A percentile compares a stretch with the other conserved stretches of the same genome.
These are phyloP conservation scores for Coelogynopora nodosa DNA, from an alignment of 2,888 invertebrate genomes.

Conservation along the genomic window DNA sequence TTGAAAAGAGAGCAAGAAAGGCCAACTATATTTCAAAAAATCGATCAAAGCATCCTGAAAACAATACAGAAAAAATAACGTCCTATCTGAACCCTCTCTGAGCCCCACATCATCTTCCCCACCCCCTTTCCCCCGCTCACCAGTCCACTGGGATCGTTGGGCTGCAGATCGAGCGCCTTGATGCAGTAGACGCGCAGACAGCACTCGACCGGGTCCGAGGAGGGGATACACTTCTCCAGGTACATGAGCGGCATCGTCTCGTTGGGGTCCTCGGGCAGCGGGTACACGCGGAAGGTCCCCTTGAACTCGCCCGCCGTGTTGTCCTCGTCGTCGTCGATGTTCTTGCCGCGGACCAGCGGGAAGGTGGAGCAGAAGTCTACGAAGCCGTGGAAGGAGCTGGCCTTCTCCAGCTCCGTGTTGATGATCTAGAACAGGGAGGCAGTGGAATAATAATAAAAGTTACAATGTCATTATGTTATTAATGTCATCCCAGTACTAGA, in stretches of 20 bases:
- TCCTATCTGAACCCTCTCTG: too few relatives aligned
- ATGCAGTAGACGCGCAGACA: conserved; percentile 79
- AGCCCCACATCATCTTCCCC: too few relatives aligned
- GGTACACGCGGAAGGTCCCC: conserved; percentile 62
- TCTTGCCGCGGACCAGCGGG: conserved; percentile 63
- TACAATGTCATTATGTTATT: not conserved
- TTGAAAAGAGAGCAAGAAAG: too few relatives aligned
- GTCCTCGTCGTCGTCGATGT: conserved; percentile 65
- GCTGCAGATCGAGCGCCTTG: conserved; percentile 79
- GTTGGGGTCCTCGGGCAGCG: conserved; percentile 59
- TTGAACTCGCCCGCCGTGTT: conserved; percentile 66
- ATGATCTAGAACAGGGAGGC: conserved; percentile 52
- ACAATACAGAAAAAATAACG: too few relatives aligned
- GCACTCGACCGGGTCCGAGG: conserved; percentile 68
- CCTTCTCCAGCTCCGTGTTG: conserved; percentile 61
- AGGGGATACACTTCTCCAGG: conserved; percentile 21
- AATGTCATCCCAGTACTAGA: too few relatives aligned
- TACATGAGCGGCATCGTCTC: conserved; percentile 47
- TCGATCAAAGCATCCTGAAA: too few relatives aligned
- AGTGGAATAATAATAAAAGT: not conserved
- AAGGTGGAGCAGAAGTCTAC: conserved; percentile 64
- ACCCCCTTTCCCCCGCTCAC: too few relatives aligned
- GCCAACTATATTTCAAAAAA: too few relatives aligned
- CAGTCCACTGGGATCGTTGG: conserved; percentile 80
- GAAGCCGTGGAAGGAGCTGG: conserved; percentile 59